These are phyloP conservation scores for Agrotis clavis DNA, from an alignment of 2,888 invertebrate genomes.

Conservation along the genomic window DNA sequence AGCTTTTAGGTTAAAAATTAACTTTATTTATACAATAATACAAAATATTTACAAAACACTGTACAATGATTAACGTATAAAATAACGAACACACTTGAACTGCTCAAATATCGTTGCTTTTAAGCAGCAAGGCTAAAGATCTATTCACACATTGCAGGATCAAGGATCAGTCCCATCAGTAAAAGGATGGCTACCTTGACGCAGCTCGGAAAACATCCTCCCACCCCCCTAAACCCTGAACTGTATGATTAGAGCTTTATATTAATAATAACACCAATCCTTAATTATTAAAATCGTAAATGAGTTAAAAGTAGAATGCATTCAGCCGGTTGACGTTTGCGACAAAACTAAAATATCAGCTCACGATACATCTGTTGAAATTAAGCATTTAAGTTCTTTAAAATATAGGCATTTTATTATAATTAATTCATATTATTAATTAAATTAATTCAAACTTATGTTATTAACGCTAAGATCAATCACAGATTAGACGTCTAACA, in stretches of 20 bases:
- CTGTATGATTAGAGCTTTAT: conserved; percentile 5
- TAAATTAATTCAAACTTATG: conserved; percentile 22
- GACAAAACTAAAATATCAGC: conserved; percentile 56
- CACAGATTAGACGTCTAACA: conserved; percentile 3
- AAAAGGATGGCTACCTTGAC: too few species aligned
- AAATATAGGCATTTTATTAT: conserved; percentile 38
- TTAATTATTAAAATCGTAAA: conserved; percentile 32
- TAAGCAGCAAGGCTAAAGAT: conserved; percentile 2
- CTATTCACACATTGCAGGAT: conserved; percentile 2
- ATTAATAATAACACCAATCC: conserved; percentile 28
- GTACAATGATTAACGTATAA: conserved; percentile 72
- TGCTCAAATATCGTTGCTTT: neutral
- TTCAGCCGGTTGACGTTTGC: neutral
- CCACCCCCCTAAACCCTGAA: neutral
- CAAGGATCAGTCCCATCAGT: neutral
- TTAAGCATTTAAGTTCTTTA: conserved; percentile 25
- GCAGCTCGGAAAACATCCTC: neutral
- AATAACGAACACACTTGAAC: conserved; percentile 27
- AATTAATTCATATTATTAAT: conserved; percentile 29
- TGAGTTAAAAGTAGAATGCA: conserved; percentile 2
- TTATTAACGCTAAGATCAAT: neutral
- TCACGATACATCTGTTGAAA: conserved; percentile 32
- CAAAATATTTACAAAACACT: conserved; percentile 68
- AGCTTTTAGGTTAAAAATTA: conserved; percentile 8
- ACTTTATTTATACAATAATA: conserved; percentile 62